Percentiles rank a stretch among this genome's conserved stretches.
Conservation (phyloP, 2,888 invertebrate genomes). For the Limnephilus auricula region DNA sequence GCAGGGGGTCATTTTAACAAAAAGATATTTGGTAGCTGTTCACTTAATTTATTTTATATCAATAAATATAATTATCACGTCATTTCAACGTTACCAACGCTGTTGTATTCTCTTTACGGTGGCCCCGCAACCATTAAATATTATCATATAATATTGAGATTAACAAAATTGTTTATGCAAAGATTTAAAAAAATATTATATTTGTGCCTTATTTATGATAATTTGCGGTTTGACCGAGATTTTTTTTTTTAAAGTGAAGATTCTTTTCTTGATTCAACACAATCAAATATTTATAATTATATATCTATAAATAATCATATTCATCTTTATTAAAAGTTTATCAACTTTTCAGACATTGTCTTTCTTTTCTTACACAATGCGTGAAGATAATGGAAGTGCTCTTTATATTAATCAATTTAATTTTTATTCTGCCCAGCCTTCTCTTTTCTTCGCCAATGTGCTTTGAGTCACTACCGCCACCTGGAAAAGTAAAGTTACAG, state of each 20-base stretch:
- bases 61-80: not conserved
- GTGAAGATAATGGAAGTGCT: not conserved
- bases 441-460: constrained; percentile 58
- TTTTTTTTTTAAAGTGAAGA: not conserved
- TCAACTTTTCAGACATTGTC: not conserved
- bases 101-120: not conserved
- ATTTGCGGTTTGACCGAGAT: not conserved
- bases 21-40: not conserved
- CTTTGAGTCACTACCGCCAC: constrained; percentile 45
- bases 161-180: not conserved
- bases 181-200: not conserved
- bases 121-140: not conserved
- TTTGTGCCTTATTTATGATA: not conserved
- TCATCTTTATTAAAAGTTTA: not conserved
- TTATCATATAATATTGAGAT: not conserved
- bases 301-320: not conserved
- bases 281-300: not conserved
- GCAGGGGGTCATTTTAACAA: not conserved
- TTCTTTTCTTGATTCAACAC: not conserved
- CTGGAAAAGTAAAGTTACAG: constrained; percentile 47
- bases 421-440: constrained; percentile 58
- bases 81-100: not conserved
- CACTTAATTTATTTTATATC: not conserved
- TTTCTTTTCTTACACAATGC: not conserved
- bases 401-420: not conserved